Percentiles rank a stretch among this genome's conserved stretches.
Evolutionary conservation across 2,888 invertebrate species (phyloP).

Genomic region (Erebia epiphron): DNA sequence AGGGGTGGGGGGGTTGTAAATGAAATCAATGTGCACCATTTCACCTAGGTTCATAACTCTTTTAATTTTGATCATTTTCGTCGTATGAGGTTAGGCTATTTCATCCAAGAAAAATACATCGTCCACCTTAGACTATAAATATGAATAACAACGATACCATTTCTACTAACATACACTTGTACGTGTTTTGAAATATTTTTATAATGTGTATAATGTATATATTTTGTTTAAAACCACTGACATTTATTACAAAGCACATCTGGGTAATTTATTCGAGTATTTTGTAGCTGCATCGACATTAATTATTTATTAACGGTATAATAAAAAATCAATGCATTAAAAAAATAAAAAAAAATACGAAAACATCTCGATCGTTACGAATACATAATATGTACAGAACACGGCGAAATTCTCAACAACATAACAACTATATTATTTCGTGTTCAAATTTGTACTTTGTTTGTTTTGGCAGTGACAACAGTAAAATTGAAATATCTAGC

Average conservation of each 20-base stretch:
- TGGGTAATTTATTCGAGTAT: slow-evolving; percentile 44
- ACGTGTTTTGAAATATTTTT: slow-evolving; percentile 52
- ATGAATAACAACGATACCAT: slow-evolving; percentile 63
- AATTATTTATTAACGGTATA: slow-evolving; percentile 38
- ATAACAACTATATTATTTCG: slow-evolving; percentile 48
- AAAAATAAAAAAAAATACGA: slow-evolving; percentile 41
- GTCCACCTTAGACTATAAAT: slow-evolving; percentile 60
- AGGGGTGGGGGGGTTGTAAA: slow-evolving; percentile 48
- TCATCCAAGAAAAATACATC: slow-evolving; percentile 67
- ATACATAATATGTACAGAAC: slow-evolving; percentile 32
- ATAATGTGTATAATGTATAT: slow-evolving; percentile 38
- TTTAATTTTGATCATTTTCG: slow-evolving; percentile 53
- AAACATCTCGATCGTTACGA: slow-evolving; percentile 38
- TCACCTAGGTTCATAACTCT: slow-evolving; percentile 62
- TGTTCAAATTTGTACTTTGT: slow-evolving; percentile 67
- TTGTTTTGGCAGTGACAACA: slow-evolving; percentile 73
- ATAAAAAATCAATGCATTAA: slow-evolving; percentile 43
- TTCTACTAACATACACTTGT: slow-evolving; percentile 39
- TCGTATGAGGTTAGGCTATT: slow-evolving; percentile 54
- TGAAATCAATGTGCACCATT: slow-evolving; percentile 74
- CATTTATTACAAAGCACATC: slow-evolving; percentile 42
- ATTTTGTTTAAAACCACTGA: slow-evolving; percentile 42
- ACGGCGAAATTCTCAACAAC: slow-evolving; percentile 40
- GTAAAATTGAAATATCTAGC: slow-evolving; percentile 47
- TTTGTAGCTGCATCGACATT: slow-evolving; percentile 44